Evolutionary conservation across 2,797 vertebrate genomes (phyloP), one percentile per base, ranked within the genome.

Genomic region (Florisuga fusca): DNA sequence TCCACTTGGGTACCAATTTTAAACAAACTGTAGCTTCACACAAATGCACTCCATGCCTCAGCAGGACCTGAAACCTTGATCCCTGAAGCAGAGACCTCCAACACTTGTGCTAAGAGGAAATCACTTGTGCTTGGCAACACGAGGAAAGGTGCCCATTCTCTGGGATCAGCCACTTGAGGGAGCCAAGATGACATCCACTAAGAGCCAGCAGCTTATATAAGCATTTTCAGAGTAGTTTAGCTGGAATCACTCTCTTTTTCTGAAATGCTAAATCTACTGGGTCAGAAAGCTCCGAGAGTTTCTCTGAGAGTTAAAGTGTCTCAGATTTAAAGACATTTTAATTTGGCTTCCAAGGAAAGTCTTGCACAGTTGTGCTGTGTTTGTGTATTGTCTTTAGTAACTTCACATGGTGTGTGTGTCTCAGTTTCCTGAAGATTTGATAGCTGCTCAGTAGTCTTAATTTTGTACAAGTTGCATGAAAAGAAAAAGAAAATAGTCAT

Each of bases 151-250:
- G 48, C 41, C 84, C 26, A 14, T 43, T 31, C 84, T 21, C 63
- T 17, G 61, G 33, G 58, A 87, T 14, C 64, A 85, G 82, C 89
- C 93, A 1, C 94, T 94, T 89, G 94, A 92, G 94, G 94, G 95
- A 96, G 95, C 94, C 91, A 80, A 61, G 94, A n/a, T 34, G 66
- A 89, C 64, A 0, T 22, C 20, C 68, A 34, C 78, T 14, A 54
- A 45, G 34, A 74, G 18, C 26, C 43, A 46, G 53, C 8, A 17
- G 15, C 17, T 93, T 85, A 67, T 3, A 27, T 55, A 63, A 94
- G 12, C 22, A 3, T 26, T 80, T 91, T 79, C 10, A 1, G 18
- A 75, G 29, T 11, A 16, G 43, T 93, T 84, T 73, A 64, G 45
- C 61, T 15, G 21, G 38, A 74, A 63, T n/a, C 3, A 0, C 20